phyloP scores from a whole-genome alignment of 2,113 vertebrate species.

The Microtus richardsoni region DNA sequence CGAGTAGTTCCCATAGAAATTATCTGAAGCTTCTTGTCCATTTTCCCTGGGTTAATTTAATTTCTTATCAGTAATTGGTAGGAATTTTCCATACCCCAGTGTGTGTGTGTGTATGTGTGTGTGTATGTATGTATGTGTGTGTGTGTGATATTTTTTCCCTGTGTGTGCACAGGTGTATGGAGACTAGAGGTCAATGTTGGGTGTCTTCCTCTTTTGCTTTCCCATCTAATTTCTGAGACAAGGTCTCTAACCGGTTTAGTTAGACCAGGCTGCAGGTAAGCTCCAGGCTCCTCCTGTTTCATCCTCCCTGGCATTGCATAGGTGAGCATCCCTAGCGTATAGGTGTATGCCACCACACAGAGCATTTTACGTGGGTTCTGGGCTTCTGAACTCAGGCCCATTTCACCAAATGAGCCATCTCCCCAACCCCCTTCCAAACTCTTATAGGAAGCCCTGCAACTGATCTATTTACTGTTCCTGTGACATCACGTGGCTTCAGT shows the following conservation, averaged over 20 bases:
- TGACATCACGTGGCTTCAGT: not conserved
- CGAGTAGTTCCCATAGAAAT: not conserved
- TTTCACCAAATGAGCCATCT: not conserved
- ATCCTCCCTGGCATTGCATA: not conserved
- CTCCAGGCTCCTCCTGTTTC: not conserved
- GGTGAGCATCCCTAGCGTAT: not conserved
- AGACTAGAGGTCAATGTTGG: no score
- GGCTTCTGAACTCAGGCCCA: not conserved
- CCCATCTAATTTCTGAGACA: not conserved
- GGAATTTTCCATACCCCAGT: not conserved
- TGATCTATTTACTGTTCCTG: not conserved
- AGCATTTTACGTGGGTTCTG: not conserved
- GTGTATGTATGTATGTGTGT: not conserved
- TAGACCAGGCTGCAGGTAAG: not conserved
- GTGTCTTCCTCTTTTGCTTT: not conserved
- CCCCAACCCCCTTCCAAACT: not conserved
- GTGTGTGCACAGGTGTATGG: not conserved
- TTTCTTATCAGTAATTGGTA: not conserved
- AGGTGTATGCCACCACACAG: not conserved
- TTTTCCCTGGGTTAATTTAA: not conserved
- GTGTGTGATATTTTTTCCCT: not conserved
- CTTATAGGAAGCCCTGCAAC: not conserved
- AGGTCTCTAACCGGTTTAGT: not conserved
- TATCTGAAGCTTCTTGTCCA: not conserved
- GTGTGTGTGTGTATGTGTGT: not conserved